Percentiles rank a stretch among this genome's conserved stretches.
These are phyloP conservation scores for Platysternon megacephalum DNA, from an alignment of 2,113 vertebrate genomes.

Conservation along the genomic window DNA sequence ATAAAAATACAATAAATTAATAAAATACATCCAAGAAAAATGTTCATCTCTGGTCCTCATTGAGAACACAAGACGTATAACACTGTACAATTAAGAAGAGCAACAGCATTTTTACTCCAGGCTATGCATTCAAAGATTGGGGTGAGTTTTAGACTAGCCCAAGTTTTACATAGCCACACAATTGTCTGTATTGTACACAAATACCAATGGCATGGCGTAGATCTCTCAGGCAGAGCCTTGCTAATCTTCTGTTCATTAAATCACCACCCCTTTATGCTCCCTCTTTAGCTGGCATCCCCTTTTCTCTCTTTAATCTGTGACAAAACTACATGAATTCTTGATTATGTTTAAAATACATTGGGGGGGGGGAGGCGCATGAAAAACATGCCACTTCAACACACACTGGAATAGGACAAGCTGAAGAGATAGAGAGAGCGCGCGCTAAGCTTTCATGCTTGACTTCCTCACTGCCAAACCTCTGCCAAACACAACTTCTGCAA, in stretches of 20 bases:
- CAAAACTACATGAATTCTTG: constrained; percentile 28
- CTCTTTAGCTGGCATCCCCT: not conserved
- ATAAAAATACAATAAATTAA: not conserved
- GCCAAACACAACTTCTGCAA: fast-evolving
- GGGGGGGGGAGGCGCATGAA: constrained; percentile 22
- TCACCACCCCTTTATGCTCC: not conserved
- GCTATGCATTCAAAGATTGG: not conserved
- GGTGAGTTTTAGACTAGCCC: not conserved
- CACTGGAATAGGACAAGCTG: not conserved
- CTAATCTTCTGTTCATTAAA: constrained; percentile 21
- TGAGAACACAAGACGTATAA: not conserved
- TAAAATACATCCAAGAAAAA: not conserved
- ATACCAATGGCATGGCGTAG: not conserved
- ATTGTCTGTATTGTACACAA: not conserved
- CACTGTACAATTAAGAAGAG: not conserved
- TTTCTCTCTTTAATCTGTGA: constrained; percentile 25
- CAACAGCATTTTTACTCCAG: not conserved
- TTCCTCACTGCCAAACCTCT: not conserved
- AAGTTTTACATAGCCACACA: not conserved
- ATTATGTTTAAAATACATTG: constrained; percentile 29
- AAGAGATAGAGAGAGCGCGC: not conserved
- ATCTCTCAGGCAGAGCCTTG: not conserved
- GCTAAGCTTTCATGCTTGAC: not conserved
- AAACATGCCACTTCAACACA: constrained; percentile 15
- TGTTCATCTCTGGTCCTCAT: not conserved